Conservation (phyloP, 2,797 vertebrate genomes). For the Darevskia mixta region DNA sequence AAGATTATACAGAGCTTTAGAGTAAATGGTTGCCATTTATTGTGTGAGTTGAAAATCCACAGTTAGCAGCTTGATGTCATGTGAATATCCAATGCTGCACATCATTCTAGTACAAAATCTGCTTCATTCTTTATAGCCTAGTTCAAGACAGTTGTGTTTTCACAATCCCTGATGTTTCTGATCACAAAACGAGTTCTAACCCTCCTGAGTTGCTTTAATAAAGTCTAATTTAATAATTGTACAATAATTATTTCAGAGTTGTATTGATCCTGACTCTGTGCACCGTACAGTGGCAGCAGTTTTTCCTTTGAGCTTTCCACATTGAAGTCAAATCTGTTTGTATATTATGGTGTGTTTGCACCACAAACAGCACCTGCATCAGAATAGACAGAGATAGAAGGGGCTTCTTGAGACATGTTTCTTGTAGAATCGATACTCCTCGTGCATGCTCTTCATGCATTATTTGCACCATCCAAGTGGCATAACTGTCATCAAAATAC, state of each 20-base stretch:
- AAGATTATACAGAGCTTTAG: neutral
- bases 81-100: neutral
- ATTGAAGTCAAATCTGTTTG: conserved; percentile 42
- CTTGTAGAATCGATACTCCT: no score
- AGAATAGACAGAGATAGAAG: no score
- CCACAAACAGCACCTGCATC: neutral
- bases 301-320: conserved; percentile 38
- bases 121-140: neutral
- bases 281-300: conserved; percentile 42
- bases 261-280: neutral
- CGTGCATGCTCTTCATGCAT: no score
- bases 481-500: no score
- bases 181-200: neutral
- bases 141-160: neutral
- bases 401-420: no score
- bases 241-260: neutral
- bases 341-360: neutral
- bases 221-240: neutral
- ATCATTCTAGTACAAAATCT: conserved; percentile 4
- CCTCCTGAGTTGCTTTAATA: neutral
- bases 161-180: no score
- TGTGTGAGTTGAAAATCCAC: conserved; percentile 10
- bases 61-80: conserved; percentile 1
- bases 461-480: no score
- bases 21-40: conserved; percentile 16